These are phyloP conservation scores for Anguilla obscura DNA, from an alignment of 2,797 vertebrate species.

Conservation along the genomic window DNA sequence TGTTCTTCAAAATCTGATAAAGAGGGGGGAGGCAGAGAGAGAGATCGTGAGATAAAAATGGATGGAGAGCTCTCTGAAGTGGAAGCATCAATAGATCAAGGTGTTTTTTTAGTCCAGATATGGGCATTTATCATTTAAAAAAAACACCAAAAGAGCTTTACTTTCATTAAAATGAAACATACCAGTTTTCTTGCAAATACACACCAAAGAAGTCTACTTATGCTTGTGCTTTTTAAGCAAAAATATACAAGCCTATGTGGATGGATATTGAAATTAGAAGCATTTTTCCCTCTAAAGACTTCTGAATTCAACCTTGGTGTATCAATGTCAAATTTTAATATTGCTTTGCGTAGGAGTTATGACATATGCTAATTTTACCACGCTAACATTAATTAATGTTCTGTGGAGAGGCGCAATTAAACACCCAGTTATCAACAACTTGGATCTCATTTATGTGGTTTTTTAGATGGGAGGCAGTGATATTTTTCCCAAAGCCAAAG, in stretches of 20 bases:
- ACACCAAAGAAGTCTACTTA: background rate
- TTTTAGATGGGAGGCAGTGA: background rate
- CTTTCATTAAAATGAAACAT: background rate
- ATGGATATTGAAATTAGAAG: slow-evolving; percentile 22
- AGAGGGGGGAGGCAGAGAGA: slow-evolving; percentile 32
- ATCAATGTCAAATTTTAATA: slow-evolving; percentile 17
- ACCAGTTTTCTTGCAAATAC: background rate
- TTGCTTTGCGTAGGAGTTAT: slow-evolving; percentile 18
- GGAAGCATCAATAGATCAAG: background rate
- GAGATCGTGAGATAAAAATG: background rate
- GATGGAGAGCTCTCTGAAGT: background rate
- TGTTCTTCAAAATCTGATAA: slow-evolving; percentile 87
- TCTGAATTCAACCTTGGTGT: slow-evolving; percentile 1
- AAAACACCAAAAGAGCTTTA: background rate
- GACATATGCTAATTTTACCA: slow-evolving; percentile 28
- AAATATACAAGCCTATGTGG: background rate
- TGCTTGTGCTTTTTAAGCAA: background rate
- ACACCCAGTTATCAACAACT: slow-evolving; percentile 29
- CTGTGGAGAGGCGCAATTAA: slow-evolving; percentile 23
- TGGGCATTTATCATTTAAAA: background rate
- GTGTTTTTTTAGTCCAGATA: background rate
- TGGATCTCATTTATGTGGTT: slow-evolving; percentile 12
- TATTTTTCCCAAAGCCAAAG: background rate
- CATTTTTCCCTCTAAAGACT: slow-evolving; percentile 26
- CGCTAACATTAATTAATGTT: slow-evolving; percentile 22